Percentiles rank a stretch among this genome's conserved stretches.
These are phyloP conservation scores for Caenorhabditis panamensis DNA, from an alignment of 2,888 invertebrate genomes.

Conservation along the genomic window DNA sequence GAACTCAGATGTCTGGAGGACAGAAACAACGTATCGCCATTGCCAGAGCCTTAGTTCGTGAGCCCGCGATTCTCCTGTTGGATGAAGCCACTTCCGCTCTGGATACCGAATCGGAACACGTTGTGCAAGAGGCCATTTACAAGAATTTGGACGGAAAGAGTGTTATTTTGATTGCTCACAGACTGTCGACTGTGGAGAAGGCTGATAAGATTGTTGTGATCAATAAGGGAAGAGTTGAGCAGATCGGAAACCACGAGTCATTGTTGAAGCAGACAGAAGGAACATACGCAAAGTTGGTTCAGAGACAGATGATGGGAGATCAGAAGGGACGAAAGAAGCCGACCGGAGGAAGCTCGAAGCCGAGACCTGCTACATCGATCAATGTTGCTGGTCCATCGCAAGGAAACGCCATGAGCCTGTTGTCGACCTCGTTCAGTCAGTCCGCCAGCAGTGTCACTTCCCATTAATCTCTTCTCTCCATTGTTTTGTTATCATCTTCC, in stretches of 20 bases:
- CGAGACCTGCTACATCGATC: conserved; percentile 44
- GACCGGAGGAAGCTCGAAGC: conserved; percentile 5
- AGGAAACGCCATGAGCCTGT: conserved; percentile 67
- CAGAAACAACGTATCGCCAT: conserved; percentile 79
- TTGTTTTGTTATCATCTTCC: conserved; percentile 1
- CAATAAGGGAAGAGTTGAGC: conserved; percentile 81
- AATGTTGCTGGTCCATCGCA: conserved; percentile 61
- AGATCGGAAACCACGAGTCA: conserved; percentile 83
- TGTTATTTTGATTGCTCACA: conserved; percentile 83
- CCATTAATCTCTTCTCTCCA: conserved; percentile 27
- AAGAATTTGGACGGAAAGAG: conserved; percentile 82
- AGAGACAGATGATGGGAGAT: conserved; percentile 74
- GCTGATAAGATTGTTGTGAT: conserved; percentile 82
- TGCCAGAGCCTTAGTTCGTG: conserved; percentile 75
- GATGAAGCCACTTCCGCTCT: conserved; percentile 79
- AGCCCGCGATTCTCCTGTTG: conserved; percentile 77
- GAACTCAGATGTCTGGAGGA: conserved; percentile 82
- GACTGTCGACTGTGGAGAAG: conserved; percentile 83
- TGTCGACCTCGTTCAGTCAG: conserved; percentile 70
- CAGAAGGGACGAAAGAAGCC: conserved; percentile 50
- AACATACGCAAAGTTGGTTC: conserved; percentile 83
- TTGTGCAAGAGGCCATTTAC: conserved; percentile 82
- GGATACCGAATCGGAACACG: conserved; percentile 78
- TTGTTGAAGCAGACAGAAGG: conserved; percentile 82
- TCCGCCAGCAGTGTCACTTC: conserved; percentile 70